Percentiles rank a stretch among this genome's conserved stretches.
These are phyloP conservation scores for Caenorhabditis sp. DNA, from an alignment of 2,888 invertebrate genomes.

Conservation along the genomic window DNA sequence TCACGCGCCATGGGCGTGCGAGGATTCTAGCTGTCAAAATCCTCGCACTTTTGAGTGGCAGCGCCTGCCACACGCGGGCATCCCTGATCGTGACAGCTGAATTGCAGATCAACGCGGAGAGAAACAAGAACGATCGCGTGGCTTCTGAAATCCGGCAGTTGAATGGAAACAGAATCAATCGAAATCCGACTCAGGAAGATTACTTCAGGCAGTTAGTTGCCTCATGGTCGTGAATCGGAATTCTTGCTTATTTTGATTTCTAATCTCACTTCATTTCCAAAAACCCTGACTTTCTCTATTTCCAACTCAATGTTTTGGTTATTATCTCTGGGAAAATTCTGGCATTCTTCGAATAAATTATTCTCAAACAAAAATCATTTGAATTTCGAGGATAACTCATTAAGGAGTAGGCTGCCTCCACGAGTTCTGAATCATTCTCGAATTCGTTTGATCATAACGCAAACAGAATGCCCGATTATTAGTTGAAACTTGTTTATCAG, in stretches of 20 bases:
- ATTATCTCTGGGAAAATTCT: not conserved
- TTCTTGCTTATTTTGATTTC: not conserved
- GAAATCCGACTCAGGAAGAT: conserved; percentile 6
- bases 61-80: too few relatives aligned
- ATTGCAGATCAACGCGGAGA: not conserved
- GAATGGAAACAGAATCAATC: conserved; percentile 6
- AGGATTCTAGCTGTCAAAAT: too few relatives aligned
- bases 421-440: too few relatives aligned
- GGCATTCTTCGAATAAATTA: not conserved
- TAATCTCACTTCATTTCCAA: not conserved
- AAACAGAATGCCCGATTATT: too few relatives aligned
- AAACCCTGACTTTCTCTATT: not conserved
- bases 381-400: too few relatives aligned
- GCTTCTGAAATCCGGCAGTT: not conserved
- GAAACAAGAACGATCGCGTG: too few relatives aligned
- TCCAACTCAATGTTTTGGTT: not conserved
- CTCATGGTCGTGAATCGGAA: not conserved
- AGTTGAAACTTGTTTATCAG: too few relatives aligned
- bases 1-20: too few relatives aligned
- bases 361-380: not conserved
- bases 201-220: conserved; percentile 12
- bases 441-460: too few relatives aligned
- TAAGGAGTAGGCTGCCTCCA: too few relatives aligned
- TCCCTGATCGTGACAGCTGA: too few relatives aligned
- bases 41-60: too few relatives aligned